Base-by-base conservation (phyloP, 2,113 vertebrate genomes). In the Oncorhynchus masou region DNA sequence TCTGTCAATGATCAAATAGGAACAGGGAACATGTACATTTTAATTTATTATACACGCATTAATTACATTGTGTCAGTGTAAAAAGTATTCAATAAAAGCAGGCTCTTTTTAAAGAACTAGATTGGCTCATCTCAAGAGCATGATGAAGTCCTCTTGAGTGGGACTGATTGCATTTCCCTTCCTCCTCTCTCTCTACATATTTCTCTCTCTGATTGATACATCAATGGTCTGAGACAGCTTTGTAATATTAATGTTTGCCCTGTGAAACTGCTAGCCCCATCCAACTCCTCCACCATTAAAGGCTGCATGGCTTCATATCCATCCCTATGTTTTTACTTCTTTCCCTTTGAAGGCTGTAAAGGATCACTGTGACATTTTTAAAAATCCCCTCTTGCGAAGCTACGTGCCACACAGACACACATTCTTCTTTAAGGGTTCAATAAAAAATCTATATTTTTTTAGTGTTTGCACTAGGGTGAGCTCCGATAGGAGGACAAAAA, bases 201-300 rank as follows among this genome's bases (percentile, higher is more conserved):
- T 45, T 45, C 9, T 45, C 39, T 45, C 20, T 73, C 48, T 48
- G 67, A 65, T 65, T 74, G 77, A 73, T 72, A 54, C 67, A 20
- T 70, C 66, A 68, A 64, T 65, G 71, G 71, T 34, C 45, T 31
- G 39, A 29, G 66, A 77, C 49, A 70, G 70, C 74, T 64, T 73
- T 70, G 71, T 57, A 66, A 81, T 81, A 54, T 29, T 69, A 76
- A 73, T 76, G 67, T 57, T 39, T 31, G 25, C 19, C 20, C 65
- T 51, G 31, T 49, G n/a, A 34, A 67, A 66, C 79, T 54, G 19
- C 64, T 73, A 57, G 54, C 19, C 59, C 20, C 51, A 19, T 68
- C 49, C 74, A 64, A 72, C 57, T 48, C 22, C 67, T 67, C n/a
- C 31, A 67, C 54, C 64, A 65, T 77, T 51, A 77, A 73, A 66